Base-by-base conservation (phyloP, 92 coral and sea anemone genomes). In the Phenganax marumi region DNA sequence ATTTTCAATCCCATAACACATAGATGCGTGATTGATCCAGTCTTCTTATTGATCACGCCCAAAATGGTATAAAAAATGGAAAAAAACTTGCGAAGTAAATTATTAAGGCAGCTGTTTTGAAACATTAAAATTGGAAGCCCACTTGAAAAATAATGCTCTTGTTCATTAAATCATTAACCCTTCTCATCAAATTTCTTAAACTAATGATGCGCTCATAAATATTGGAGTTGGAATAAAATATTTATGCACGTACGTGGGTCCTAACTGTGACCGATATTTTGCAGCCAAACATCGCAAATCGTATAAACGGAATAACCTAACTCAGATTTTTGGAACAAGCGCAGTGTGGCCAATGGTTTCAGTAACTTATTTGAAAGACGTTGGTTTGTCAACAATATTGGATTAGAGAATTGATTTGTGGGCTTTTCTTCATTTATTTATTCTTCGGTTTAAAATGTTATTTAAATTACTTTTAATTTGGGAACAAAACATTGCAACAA, bases 341-440 rank as follows among this genome's bases (percentile, higher is more conserved):
- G 9, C 19, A 23, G 51, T 14, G n/a, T 7, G 51, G 56, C 49
- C 22, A 26, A 26, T 26, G 68, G 8, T 61, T 61, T 26, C 8
- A 61, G 22, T 17, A 61, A 61, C 6, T 61, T 61, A 16, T 61
- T 61, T 61, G 10, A 12, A 50, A 23, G 8, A 33, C 17, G 57
- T n/a, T 73, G 62, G 26, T 51, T 50, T 73, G 21, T 50, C 17
- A 0, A 23, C 33, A 22, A 24, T 7, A 73, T 49, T 73, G 63
- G 60, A 73, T 73, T 51, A 50, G 79, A 73, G 60, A 50, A 51
- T 26, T 62, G 60, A 16, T 73, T 73, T 73, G 79, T 73, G 58
- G 22, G 46, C 10, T 46, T 52, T 73, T 49, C 54, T 26, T 6
- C 14, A 12, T 50, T 19, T 16, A 50, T 8, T 52, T 16, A 19